Conservation (phyloP, 2,797 vertebrate species). For the Coranthus polyacanthus region DNA sequence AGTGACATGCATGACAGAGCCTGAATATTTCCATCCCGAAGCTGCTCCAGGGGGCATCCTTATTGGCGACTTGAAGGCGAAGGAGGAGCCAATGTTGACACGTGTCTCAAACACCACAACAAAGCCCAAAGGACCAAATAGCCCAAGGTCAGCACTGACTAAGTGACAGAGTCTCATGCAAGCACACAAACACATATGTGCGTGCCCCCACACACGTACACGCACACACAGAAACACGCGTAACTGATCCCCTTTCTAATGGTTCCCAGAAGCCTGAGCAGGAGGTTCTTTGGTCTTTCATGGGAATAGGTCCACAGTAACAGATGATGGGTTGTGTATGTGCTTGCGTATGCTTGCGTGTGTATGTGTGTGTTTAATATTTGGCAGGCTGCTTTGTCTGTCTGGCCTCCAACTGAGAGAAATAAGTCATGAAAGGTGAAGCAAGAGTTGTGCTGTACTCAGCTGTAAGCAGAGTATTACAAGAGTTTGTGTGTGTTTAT, state of each 20-base stretch:
- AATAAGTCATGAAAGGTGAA: conserved; percentile 77
- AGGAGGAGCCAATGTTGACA: conserved; percentile 63
- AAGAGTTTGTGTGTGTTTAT: conserved; percentile 53
- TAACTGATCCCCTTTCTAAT: conserved; percentile 82
- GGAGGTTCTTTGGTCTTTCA: conserved; percentile 82
- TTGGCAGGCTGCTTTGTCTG: conserved; percentile 69
- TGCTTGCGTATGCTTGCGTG: conserved; percentile 35
- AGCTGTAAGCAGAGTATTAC: conserved; percentile 56
- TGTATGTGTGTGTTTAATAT: conserved; percentile 58
- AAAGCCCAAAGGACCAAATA: conserved; percentile 76
- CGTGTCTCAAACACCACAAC: conserved; percentile 79
- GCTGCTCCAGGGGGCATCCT: conserved; percentile 45
- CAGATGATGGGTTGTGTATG: conserved; percentile 72
- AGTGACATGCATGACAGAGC: conserved; percentile 68
- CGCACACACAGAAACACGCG: conserved; percentile 68
- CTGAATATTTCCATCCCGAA: conserved; percentile 65
- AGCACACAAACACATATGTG: conserved; percentile 61
- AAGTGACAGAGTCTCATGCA: conserved; percentile 71
- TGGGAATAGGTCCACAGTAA: conserved; percentile 81
- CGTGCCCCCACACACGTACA: conserved; percentile 47
- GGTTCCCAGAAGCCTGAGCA: conserved; percentile 79
- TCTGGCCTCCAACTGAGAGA: conserved; percentile 70
- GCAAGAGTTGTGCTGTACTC: conserved; percentile 60
- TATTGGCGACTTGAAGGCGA: conserved; percentile 39
- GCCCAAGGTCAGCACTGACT: conserved; percentile 72